Base-by-base conservation (phyloP, 2,797 vertebrate genomes). In the Valencia hispanica region DNA sequence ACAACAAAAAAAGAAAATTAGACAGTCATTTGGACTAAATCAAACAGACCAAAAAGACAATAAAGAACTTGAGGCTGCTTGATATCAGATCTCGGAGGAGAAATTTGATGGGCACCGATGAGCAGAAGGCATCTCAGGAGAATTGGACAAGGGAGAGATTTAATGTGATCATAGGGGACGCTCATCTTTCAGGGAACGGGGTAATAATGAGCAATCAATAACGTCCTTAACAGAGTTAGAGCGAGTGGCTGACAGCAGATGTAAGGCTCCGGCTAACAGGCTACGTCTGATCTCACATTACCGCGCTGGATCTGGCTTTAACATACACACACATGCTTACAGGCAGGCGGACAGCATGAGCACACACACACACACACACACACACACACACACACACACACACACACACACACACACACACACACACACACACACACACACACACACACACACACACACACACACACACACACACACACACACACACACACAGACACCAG, bases 191-290 rank as follows among this genome's bases (percentile, higher is more conserved):
- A 93, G 93, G 85, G 88, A 92, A 85, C 89, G 92, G 89, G 91
- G 93, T 94, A 94, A 95, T 95, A 95, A 95, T 92, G 94, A 95
- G 91, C 95, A 94, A 95, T 96, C 95, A 95, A 95, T 96, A 95
- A 94, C 84, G 87, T 89, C 90, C 91, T 94, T 94, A 95, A 94
- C 93, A 83, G 90, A 94, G 94, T 95, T 95, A 94, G 92, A 93
- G 93, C 91, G 85, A 91, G 92, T 79, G 92, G 91, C 91, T 94
- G 93, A 94, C 93, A 94, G 94, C 94, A 95, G 94, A 94, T 95
- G 94, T 91, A 90, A 92, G 90, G 83, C 89, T 89, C 72, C 73
- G 80, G 93, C 92, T 94, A 94, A 94, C 91, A 89, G 92, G 89
- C 92, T 81, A 82, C 81, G 85, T 92, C 86, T 90, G 89, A 92